phyloP scores from a whole-genome alignment of 2,113 vertebrate genomes.

The Rattus rattus region DNA sequence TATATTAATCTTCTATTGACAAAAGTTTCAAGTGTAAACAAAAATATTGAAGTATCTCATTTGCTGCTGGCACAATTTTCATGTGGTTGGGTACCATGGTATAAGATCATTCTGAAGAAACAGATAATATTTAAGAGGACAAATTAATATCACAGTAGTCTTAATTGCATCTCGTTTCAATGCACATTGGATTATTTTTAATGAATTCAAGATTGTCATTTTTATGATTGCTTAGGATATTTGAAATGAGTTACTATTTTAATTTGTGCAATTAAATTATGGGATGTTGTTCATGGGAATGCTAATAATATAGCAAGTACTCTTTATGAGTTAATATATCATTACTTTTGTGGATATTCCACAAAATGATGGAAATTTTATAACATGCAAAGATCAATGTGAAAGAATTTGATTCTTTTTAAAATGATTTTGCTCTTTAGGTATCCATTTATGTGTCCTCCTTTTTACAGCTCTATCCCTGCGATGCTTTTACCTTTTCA shows the following conservation, averaged over 20 bases:
- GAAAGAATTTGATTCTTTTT: neutral
- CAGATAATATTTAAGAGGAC: neutral
- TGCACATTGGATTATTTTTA: neutral
- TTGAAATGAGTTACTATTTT: neutral
- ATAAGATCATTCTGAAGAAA: neutral
- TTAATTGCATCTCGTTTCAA: neutral
- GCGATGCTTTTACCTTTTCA: neutral
- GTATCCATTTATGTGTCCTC: neutral
- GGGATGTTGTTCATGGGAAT: neutral
- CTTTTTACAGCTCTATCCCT: neutral
- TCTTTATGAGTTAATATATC: neutral
- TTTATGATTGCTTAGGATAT: neutral
- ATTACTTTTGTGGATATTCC: neutral
- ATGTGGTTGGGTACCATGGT: neutral
- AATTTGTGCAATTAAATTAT: neutral
- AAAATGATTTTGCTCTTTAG: neutral
- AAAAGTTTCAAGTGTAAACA: neutral
- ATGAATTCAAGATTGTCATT: neutral
- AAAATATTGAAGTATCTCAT: slow-evolving; percentile 10
- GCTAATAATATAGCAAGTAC: neutral
- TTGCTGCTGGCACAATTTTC: neutral
- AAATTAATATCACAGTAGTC: neutral
- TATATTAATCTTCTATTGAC: neutral
- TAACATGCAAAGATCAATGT: neutral
- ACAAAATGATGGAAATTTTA: neutral